Percentiles rank a stretch among this genome's conserved stretches.
Conservation (phyloP, 2,888 invertebrate genomes). For the Diplazon laetatorius region DNA sequence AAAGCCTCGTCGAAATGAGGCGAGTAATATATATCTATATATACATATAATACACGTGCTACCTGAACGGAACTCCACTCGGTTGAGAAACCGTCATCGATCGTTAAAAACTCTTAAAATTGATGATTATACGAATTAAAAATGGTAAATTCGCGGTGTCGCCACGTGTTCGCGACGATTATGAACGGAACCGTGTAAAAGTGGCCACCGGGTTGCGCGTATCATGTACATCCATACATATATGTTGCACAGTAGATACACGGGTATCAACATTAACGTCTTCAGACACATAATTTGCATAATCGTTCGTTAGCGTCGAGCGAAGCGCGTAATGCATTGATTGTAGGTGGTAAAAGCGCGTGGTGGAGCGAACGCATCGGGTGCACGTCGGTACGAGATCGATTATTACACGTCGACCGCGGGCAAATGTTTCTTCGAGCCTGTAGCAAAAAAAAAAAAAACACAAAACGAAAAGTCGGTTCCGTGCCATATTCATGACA, state of each 20-base stretch:
- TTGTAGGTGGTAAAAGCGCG: slow-evolving; percentile 73
- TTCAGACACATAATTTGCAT: slow-evolving; percentile 73
- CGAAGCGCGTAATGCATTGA: slow-evolving; percentile 69
- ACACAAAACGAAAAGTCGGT: neutral
- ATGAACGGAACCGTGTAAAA: slow-evolving; percentile 22
- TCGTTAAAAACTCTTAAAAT: slow-evolving; percentile 72
- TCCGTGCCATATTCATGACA: no score
- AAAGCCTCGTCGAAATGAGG: no score
- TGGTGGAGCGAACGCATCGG: slow-evolving; percentile 74
- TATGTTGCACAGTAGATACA: no score
- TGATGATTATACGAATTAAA: slow-evolving; percentile 78
- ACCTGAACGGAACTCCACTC: slow-evolving; percentile 18
- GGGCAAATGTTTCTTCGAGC: no score
- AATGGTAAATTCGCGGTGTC: slow-evolving; percentile 80
- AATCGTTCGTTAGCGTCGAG: slow-evolving; percentile 73
- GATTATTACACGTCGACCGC: slow-evolving; percentile 61
- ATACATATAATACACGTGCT: no score
- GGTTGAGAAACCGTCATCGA: slow-evolving; percentile 48
- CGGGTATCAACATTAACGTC: slow-evolving; percentile 31
- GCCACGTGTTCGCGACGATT: slow-evolving; percentile 71
- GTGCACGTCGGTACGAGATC: slow-evolving; percentile 72
- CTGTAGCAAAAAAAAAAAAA: slow-evolving; percentile 27
- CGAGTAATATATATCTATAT: no score
- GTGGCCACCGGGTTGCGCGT: neutral
- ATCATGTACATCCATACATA: no score